A percentile compares a stretch with the other conserved stretches of the same genome.
Conservation (phyloP, 2,113 vertebrate genomes). For the Dasyurus viverrinus region DNA sequence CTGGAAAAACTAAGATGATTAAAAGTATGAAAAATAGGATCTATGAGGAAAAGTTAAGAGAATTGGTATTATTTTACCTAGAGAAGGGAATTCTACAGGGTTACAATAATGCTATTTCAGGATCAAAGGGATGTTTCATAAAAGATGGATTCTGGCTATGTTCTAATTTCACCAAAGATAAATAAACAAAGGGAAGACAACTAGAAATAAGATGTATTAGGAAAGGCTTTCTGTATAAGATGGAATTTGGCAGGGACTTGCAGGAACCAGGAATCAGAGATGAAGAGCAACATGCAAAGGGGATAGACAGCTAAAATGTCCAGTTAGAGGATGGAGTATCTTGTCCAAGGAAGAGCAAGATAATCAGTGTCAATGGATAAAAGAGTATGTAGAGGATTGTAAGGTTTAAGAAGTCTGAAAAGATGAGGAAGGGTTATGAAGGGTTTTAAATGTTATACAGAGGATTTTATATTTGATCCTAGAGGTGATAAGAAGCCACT, state of each 20-base stretch:
- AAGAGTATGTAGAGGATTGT: not conserved
- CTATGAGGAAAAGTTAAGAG: not conserved
- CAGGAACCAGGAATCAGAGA: not conserved
- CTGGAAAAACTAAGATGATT: not conserved
- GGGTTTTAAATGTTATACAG: not conserved
- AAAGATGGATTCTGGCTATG: not conserved
- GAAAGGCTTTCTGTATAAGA: not conserved
- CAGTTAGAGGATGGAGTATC: not conserved
- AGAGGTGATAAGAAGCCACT: not conserved
- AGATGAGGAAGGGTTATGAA: not conserved
- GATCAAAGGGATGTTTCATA: not conserved
- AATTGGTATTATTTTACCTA: not conserved
- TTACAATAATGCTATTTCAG: not conserved
- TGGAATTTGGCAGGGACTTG: not conserved
- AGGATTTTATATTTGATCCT: not conserved
- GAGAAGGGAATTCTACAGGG: not conserved
- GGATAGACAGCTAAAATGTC: not conserved
- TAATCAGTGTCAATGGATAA: not conserved
- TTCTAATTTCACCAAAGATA: not conserved
- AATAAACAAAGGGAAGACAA: not conserved
- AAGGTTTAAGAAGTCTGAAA: not conserved
- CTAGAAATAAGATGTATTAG: not conserved
- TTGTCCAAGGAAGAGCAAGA: not conserved
- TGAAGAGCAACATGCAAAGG: not conserved
- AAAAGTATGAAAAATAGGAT: not conserved